A percentile compares a stretch with the other conserved stretches of the same genome.
phyloP scores from a whole-genome alignment of 2,888 invertebrate genomes.

The Hololepta plana region DNA sequence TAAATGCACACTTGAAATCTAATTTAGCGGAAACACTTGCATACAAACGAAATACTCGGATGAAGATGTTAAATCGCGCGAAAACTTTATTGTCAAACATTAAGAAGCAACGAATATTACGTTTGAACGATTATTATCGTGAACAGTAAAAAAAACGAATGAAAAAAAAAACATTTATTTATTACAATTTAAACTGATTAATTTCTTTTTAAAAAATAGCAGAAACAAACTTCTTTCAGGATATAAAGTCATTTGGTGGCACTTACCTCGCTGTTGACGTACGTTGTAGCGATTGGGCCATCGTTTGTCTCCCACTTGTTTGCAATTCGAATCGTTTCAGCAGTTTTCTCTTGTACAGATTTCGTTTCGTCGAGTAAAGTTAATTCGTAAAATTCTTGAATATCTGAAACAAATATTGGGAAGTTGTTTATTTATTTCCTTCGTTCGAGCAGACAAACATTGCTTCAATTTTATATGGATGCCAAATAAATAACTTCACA shows the following conservation, averaged over 20 bases:
- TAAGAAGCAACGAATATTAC: slow-evolving; percentile 3
- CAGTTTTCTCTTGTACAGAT: slow-evolving; percentile 88
- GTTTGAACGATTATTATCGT: slow-evolving; percentile 3
- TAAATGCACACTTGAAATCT: no score
- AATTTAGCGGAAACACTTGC: no score
- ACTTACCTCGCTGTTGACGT: slow-evolving; percentile 42
- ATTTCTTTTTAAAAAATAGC: slow-evolving; percentile 3
- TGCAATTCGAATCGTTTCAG: slow-evolving; percentile 86
- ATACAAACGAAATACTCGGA: no score
- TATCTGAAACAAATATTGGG: slow-evolving; percentile 48
- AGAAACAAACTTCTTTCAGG: no score
- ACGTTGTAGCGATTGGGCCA: slow-evolving; percentile 40
- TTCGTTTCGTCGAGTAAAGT: slow-evolving; percentile 92
- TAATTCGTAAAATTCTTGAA: slow-evolving; percentile 97
- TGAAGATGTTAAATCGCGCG: no score
- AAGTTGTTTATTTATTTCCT: slow-evolving; percentile 3
- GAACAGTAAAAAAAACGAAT: neutral
- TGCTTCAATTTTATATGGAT: no score
- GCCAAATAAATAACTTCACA: no score
- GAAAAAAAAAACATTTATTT: slow-evolving; percentile 1
- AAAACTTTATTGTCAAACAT: no score
- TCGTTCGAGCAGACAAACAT: no score
- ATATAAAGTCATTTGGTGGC: no score
- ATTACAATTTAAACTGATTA: slow-evolving; percentile 1
- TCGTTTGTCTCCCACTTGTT: slow-evolving; percentile 77